Conservation (phyloP, 2,113 vertebrate species). For the Megaleporinus macrocephalus region DNA sequence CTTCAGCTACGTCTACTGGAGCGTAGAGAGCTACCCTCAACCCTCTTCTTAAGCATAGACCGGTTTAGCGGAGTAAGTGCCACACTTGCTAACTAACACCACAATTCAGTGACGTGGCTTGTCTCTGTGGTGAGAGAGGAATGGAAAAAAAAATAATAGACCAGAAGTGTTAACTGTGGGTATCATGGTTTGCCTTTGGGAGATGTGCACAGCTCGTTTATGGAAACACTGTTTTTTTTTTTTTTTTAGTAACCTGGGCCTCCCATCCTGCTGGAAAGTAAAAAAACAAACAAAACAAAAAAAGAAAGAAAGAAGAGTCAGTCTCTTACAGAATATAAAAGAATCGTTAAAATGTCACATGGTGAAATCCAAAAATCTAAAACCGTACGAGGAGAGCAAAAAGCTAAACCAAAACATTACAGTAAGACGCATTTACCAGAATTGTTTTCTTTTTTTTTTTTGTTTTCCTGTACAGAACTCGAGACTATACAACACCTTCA, state of each 20-base stretch:
- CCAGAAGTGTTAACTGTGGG: not conserved
- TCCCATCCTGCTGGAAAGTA: not conserved
- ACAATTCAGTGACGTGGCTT: not conserved
- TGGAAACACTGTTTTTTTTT: constrained; percentile 36
- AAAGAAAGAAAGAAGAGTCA: not conserved
- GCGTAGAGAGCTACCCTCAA: not conserved
- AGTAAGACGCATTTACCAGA: constrained; percentile 73
- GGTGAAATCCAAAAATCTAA: constrained; percentile 47
- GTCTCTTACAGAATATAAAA: constrained; percentile 25
- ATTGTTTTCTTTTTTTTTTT: too few relatives aligned
- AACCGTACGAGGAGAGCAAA: constrained; percentile 32
- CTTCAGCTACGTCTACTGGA: too few relatives aligned
- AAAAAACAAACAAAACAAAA: too few relatives aligned
- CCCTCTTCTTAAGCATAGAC: not conserved
- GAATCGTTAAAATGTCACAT: constrained; percentile 47
- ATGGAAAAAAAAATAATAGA: too few relatives aligned
- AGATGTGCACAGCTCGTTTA: constrained; percentile 8
- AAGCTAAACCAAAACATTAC: constrained; percentile 63
- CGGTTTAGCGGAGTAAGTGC: not conserved
- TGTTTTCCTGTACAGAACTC: constrained; percentile 85
- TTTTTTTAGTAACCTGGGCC: constrained; percentile 9
- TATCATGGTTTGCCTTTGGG: constrained; percentile 25
- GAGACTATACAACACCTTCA: constrained; percentile 86
- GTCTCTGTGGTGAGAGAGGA: not conserved
- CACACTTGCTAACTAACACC: constrained; percentile 19